Percentiles rank a stretch among this genome's conserved stretches.
Evolutionary conservation across 2,888 invertebrate genomes (phyloP).

Genomic region (Sphecodes monilicornis): DNA sequence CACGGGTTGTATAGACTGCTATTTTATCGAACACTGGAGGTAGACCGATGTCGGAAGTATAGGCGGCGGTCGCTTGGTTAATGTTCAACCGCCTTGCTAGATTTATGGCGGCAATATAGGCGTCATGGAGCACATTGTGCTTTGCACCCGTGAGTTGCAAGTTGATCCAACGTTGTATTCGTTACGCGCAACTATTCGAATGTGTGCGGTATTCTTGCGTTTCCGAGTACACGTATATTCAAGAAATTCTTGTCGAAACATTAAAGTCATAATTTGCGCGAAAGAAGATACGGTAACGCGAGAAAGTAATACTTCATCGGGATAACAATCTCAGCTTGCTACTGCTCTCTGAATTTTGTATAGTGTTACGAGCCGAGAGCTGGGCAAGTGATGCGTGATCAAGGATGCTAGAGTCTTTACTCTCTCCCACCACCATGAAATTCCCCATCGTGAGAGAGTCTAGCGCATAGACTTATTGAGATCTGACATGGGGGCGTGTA

Average conservation of each 20-base stretch:
- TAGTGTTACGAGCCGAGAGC: no score
- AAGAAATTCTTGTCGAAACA: not conserved
- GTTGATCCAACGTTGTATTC: slow-evolving; percentile 40
- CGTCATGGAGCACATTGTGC: slow-evolving; percentile 70
- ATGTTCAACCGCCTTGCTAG: slow-evolving; percentile 76
- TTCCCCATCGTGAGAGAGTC: no score
- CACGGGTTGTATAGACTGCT: slow-evolving; percentile 39
- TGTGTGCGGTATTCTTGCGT: slow-evolving; percentile 7
- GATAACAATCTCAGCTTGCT: not conserved
- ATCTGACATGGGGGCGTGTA: no score
- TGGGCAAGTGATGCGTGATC: no score
- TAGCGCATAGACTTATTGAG: no score
- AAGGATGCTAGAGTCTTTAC: no score
- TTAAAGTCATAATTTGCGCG: not conserved
- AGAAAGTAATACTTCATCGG: not conserved
- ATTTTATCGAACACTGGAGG: slow-evolving; percentile 76
- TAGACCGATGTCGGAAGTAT: slow-evolving; percentile 76
- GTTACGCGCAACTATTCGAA: slow-evolving; percentile 29
- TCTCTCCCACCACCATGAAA: no score
- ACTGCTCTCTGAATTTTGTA: not conserved
- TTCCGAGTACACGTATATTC: not conserved
- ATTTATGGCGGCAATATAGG: slow-evolving; percentile 82
- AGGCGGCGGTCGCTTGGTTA: slow-evolving; percentile 73
- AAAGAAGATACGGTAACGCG: not conserved
- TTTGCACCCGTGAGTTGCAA: slow-evolving; percentile 55